Evolutionary conservation across 2,888 invertebrate genomes (phyloP).

Genomic region (Cantharis flavilabris): DNA sequence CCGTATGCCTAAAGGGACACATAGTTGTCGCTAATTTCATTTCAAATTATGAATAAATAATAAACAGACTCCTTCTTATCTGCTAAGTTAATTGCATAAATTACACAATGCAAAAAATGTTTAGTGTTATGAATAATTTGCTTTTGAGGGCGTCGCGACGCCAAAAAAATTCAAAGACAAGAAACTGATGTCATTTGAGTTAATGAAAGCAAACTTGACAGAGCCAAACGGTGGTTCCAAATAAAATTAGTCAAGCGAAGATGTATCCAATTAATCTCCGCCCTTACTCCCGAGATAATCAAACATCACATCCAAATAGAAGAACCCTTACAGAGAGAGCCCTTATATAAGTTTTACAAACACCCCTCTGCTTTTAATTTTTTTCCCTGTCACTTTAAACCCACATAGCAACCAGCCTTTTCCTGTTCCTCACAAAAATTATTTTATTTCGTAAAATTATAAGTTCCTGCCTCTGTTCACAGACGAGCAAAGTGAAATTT

Average conservation of each 20-base stretch:
- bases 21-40: constrained; percentile 5
- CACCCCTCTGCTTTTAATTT: constrained; percentile 3
- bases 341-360: constrained; percentile 14
- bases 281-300: constrained; percentile 23
- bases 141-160: neutral
- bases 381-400: neutral
- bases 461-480: neutral
- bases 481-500: neutral
- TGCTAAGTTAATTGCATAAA: neutral
- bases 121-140: neutral
- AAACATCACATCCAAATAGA: constrained; percentile 19
- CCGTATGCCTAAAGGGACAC: neutral
- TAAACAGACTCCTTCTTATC: neutral
- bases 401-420: neutral
- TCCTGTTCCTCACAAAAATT: neutral
- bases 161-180: neutral
- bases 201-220: constrained; percentile 11
- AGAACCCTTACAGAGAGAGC: constrained; percentile 9
- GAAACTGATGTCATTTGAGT: neutral
- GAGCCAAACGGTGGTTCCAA: constrained; percentile 10
- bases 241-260: constrained; percentile 19
- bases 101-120: neutral
- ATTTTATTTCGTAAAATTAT: neutral
- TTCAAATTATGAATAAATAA: constrained; percentile 1
- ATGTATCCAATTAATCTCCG: constrained; percentile 25